These are phyloP conservation scores for Epinotia ramella DNA, from an alignment of 2,888 invertebrate species.

Conservation along the genomic window DNA sequence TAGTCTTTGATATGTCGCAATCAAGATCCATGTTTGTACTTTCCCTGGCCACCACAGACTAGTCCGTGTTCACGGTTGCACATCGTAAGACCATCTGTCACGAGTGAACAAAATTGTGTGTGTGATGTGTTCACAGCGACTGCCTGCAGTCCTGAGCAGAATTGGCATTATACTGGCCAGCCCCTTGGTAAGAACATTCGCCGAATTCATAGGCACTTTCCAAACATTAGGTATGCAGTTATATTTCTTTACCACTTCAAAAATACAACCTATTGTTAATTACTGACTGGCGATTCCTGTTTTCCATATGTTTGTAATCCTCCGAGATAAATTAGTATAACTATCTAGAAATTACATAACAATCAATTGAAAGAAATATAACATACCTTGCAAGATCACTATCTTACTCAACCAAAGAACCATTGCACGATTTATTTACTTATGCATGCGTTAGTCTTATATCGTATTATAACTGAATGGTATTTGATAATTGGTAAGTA, in stretches of 20 bases:
- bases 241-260: constrained; percentile 65
- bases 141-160: constrained; percentile 97
- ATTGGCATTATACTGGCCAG: constrained; percentile 98
- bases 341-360: neutral
- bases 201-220: constrained; percentile 82
- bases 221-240: constrained; percentile 66
- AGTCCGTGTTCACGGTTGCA: constrained; percentile 80
- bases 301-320: neutral
- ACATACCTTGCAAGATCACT: constrained; percentile 30
- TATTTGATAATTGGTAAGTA: constrained; percentile 25
- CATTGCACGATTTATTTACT: constrained; percentile 36
- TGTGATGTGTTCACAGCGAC: constrained; percentile 94
- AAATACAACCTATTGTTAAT: constrained; percentile 2
- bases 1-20: constrained; percentile 14
- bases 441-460: constrained; percentile 37
- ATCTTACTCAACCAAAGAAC: constrained; percentile 29
- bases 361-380: constrained; percentile 40
- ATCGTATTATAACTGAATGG: constrained; percentile 4
- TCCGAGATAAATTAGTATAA: neutral
- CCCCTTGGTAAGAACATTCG: constrained; percentile 94
- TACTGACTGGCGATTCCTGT: neutral
- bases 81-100: constrained; percentile 79
- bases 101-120: constrained; percentile 85
- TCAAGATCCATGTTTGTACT: constrained; percentile 25
- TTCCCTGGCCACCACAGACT: constrained; percentile 77